Base-by-base conservation (phyloP, 1,140 invertebrate species). In the Watersipora subatra region DNA sequence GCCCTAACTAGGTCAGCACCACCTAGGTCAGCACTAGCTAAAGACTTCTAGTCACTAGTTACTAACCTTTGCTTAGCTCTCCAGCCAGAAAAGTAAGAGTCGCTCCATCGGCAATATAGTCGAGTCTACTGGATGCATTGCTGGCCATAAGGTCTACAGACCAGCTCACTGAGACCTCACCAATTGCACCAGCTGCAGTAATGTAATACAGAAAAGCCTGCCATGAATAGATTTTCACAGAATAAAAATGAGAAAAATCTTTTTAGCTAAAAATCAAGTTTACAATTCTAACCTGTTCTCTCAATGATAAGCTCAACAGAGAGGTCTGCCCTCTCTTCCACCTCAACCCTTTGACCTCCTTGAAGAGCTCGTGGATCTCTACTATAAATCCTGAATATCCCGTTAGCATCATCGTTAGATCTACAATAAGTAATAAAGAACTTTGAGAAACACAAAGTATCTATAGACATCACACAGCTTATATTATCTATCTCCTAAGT, bases 271-370 rank as follows among this genome's bases (percentile, higher is more conserved):
- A n/a, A n/a, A n/a, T n/a, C n/a, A n/a, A n/a, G n/a, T n/a, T n/a
- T n/a, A n/a, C n/a, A n/a, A n/a, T n/a, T n/a, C n/a, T n/a, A 64
- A 79, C 77, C 77, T 71, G 71, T 64, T 70, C 77, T 71, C 28
- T 76, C 73, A 0, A 79, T 73, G 62, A 76, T 61, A 3, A 79
- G 62, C 61, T 78, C 75, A 20, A 79, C 76, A 55, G 75, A 71
- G 28, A 72, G 68, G 27, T 73, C 67, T 22, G 69, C 62, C 62
- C 62, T 70, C 66, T 79, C 75, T 62, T 74, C 70, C n/a, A 77
- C 76, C 12, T 67, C 61, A n/a, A 78, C 63, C 24, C 67, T 61
- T 30, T 68, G 69, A 28, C 71, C 70, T 20, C 62, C 63, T 28
- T 69, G 65, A 2, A 61, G 56, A 2, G 70, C 71, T 26, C 69